phyloP scores from a whole-genome alignment of 2,797 vertebrate genomes.

The Rhadinocentrus ornatus region DNA sequence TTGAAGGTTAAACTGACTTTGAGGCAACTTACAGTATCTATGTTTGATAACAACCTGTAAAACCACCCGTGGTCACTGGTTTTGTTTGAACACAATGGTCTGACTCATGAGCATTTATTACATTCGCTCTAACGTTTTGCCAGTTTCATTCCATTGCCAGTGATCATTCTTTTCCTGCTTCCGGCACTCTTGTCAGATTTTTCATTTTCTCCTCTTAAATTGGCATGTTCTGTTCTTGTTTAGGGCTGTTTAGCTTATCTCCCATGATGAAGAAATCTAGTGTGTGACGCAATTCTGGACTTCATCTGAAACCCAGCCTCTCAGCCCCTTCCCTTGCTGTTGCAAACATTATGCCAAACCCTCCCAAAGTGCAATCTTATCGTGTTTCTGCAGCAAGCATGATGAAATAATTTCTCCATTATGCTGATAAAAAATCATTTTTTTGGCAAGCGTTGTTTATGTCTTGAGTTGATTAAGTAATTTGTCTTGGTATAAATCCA shows the following conservation, averaged over 20 bases:
- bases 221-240: slow-evolving; percentile 61
- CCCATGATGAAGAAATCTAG: slow-evolving; percentile 73
- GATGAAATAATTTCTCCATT: background rate
- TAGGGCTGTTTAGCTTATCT: slow-evolving; percentile 75
- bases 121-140: slow-evolving; percentile 10
- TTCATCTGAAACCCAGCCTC: slow-evolving; percentile 52
- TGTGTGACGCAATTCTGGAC: slow-evolving; percentile 75
- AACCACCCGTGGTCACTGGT: slow-evolving; percentile 25
- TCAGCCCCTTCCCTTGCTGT: slow-evolving; percentile 21
- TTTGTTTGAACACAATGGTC: slow-evolving; percentile 36
- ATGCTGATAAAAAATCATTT: background rate
- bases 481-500: background rate
- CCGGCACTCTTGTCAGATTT: slow-evolving; percentile 28
- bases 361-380: slow-evolving; percentile 1
- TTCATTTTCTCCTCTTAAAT: slow-evolving; percentile 42
- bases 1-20: slow-evolving; percentile 29
- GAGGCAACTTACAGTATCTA: slow-evolving; percentile 20
- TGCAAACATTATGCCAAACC: slow-evolving; percentile 27
- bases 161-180: slow-evolving; percentile 12
- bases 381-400: background rate
- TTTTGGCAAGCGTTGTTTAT: background rate
- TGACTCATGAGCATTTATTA: slow-evolving; percentile 48
- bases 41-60: slow-evolving; percentile 25
- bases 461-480: background rate
- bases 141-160: slow-evolving; percentile 43